Conservation (phyloP, 2,113 vertebrate genomes). For the Vidua chalybeata region DNA sequence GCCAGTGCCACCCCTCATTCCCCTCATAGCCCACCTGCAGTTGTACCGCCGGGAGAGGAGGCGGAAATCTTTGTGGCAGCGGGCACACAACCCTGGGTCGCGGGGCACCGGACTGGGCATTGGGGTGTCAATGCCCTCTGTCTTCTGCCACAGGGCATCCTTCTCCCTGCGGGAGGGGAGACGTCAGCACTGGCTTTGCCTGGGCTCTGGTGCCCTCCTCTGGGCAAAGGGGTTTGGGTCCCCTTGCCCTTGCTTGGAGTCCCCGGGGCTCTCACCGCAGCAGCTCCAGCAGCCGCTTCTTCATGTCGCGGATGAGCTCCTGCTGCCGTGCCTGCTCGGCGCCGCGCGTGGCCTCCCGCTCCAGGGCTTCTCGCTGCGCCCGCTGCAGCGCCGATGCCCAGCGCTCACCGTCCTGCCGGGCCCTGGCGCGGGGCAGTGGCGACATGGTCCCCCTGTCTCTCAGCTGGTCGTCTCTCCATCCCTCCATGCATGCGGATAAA, state of each 20-base stretch:
- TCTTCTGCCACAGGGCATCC: slow-evolving; percentile 75
- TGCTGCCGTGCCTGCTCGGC: slow-evolving; percentile 62
- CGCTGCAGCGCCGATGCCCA: slow-evolving; percentile 63
- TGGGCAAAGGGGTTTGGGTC: neutral
- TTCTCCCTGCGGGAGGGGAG: slow-evolving; percentile 64
- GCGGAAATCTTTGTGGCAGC: slow-evolving; percentile 69
- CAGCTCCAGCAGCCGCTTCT: slow-evolving; percentile 73
- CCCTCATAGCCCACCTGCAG: slow-evolving; percentile 68
- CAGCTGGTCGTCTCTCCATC: neutral
- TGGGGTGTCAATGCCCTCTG: slow-evolving; percentile 38
- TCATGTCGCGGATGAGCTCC: slow-evolving; percentile 72
- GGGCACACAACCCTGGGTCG: slow-evolving; percentile 14
- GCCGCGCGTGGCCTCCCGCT: slow-evolving; percentile 12
- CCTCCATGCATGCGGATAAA: neutral
- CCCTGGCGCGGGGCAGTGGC: slow-evolving; percentile 18
- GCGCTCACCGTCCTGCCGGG: slow-evolving; percentile 49
- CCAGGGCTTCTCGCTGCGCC: slow-evolving; percentile 45
- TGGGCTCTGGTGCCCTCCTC: slow-evolving; percentile 40
- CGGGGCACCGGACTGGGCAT: neutral
- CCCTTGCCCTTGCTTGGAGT: rapidly evolving
- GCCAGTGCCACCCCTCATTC: rapidly evolving
- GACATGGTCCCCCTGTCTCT: too few species aligned
- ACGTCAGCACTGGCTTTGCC: neutral
- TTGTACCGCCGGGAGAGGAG: slow-evolving; percentile 69
- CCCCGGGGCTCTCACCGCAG: slow-evolving; percentile 58